A percentile compares a stretch with the other conserved stretches of the same genome.
phyloP scores from a whole-genome alignment of 2,797 vertebrate species.

The Cossypha caffra region DNA sequence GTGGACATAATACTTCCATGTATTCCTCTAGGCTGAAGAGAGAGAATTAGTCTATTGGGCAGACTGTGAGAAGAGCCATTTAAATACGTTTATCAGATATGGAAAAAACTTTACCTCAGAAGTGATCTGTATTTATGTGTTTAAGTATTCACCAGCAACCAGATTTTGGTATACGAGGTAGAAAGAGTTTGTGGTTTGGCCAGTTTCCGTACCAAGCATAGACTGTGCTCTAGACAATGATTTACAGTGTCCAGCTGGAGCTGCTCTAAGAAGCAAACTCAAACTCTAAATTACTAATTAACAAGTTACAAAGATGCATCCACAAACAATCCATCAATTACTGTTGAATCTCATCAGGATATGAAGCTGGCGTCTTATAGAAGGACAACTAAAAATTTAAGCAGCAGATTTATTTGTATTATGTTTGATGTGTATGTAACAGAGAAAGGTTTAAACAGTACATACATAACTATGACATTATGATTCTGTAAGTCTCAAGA shows the following conservation, averaged over 20 bases:
- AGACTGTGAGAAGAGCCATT: neutral
- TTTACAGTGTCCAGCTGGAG: conserved; percentile 25
- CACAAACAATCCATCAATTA: conserved; percentile 9
- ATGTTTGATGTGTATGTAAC: neutral
- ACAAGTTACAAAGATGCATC: neutral
- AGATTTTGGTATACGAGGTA: neutral
- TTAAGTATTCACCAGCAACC: neutral
- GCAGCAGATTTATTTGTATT: neutral
- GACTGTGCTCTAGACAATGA: neutral
- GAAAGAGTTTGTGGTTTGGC: neutral
- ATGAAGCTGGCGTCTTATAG: neutral
- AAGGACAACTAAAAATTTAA: neutral
- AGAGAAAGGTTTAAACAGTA: neutral
- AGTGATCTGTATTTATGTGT: neutral
- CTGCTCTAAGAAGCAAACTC: conserved; percentile 41
- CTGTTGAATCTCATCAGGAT: neutral
- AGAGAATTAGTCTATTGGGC: neutral
- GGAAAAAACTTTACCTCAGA: neutral
- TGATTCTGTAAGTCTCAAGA: neutral
- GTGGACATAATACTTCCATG: neutral
- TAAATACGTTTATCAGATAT: neutral
- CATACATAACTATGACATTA: neutral
- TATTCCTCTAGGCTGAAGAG: neutral
- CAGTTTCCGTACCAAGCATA: neutral
- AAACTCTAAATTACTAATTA: conserved; percentile 36